Base-by-base conservation (phyloP, 2,797 vertebrate species). In the Austrolebias charrua region DNA sequence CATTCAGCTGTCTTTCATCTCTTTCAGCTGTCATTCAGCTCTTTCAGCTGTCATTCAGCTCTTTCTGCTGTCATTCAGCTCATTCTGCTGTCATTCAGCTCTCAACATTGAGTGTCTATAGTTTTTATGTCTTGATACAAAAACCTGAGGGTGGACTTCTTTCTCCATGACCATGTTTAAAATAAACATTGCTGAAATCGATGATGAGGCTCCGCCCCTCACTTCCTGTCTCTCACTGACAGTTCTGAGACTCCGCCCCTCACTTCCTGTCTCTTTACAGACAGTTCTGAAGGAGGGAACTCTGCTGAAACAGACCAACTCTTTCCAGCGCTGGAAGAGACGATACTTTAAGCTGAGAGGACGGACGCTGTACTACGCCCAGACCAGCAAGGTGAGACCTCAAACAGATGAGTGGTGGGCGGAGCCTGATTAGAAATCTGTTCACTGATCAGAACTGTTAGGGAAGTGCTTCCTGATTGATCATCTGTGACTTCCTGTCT, bases 301-400 rank as follows among this genome's bases (percentile, higher is more conserved):
- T 79, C 90, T 99, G 76, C 91, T 95, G 93, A 99, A 99, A 83
- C 97, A 99, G 89, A 98, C 95, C 18, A 98, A 90, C 79, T 98
- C 96, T 0, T 99, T 99, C 89, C 97, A 98, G 81, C 94, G 97
- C 71, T 98, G 96, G 94, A 98, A 96, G 83, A 94, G 94, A 82
- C 91, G 96, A n/a, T 98, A 98, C 86, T 98, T 99, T 78, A 99
- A 99, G 61, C 92, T 99, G 44, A 90, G 96, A 63, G 97, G 96
- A 31, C 91, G 96, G 51, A 99, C 96, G 0, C 90, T 98, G 55
- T 99, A 99, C 91, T 99, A 99, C 52, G 97, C 96, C 65, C 96
- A 99, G 90, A 98, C 95, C 3, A 91, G 95, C 6, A 99, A 98
- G 95, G 89, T 90, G 52, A 59, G 51, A 5, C 14, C 19, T 42